phyloP scores from a whole-genome alignment of 2,113 vertebrate species.

The Rhineura floridana region DNA sequence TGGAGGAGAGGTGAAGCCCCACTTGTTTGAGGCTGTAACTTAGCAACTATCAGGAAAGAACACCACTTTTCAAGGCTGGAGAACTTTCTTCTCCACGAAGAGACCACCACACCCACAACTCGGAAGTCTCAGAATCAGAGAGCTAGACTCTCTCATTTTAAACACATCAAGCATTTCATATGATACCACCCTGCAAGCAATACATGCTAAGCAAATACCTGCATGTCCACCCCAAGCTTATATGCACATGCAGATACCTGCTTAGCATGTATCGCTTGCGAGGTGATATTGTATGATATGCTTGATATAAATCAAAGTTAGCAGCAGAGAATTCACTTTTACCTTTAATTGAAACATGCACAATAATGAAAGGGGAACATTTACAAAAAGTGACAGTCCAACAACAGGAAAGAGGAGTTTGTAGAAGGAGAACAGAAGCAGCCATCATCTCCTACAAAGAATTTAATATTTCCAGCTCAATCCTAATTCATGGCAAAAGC shows the following conservation, averaged over 20 bases:
- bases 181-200: background rate
- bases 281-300: background rate
- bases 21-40: background rate
- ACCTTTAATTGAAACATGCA: background rate
- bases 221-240: background rate
- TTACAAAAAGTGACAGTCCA: background rate
- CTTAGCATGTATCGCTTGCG: background rate
- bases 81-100: background rate
- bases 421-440: background rate
- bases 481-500: background rate
- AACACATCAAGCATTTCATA: background rate
- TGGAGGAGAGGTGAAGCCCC: background rate
- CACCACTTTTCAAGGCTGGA: background rate
- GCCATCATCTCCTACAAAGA: background rate
- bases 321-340: background rate
- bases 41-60: background rate
- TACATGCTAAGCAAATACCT: no score
- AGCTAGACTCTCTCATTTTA: background rate
- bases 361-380: background rate
- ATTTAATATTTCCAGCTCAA: background rate
- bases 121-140: background rate
- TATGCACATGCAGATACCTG: background rate
- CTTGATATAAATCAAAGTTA: background rate
- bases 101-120: background rate
- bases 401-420: background rate